Conservation (phyloP, 2,888 invertebrate species). For the Dorcus parallelipipedus region DNA sequence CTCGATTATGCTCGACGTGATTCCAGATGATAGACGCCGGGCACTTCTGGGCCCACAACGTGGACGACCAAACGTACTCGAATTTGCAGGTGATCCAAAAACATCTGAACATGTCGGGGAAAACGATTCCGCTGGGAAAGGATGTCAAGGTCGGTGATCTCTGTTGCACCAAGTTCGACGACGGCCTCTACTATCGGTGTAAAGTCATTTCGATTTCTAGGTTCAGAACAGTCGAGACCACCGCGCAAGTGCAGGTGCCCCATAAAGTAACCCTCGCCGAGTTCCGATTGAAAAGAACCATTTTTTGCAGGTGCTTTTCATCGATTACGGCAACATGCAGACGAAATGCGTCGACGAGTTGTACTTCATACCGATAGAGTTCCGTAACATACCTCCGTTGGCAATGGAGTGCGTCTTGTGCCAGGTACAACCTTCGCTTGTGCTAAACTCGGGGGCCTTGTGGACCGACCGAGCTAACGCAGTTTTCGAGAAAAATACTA, state of each 20-base stretch:
- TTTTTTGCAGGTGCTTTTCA: slow-evolving; percentile 61
- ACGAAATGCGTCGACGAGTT: slow-evolving; percentile 51
- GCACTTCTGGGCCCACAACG: slow-evolving; percentile 67
- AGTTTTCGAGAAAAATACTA: slow-evolving; percentile 47
- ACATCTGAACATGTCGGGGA: slow-evolving; percentile 41
- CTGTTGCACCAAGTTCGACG: slow-evolving; percentile 58
- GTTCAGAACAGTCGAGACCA: slow-evolving; percentile 39
- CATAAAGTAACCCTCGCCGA: slow-evolving; percentile 13
- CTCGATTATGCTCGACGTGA: slow-evolving; percentile 3
- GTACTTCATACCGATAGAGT: slow-evolving; percentile 42
- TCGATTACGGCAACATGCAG: slow-evolving; percentile 72
- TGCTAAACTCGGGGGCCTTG: slow-evolving; percentile 55
- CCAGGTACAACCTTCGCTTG: slow-evolving; percentile 65
- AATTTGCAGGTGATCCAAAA: slow-evolving; percentile 43
- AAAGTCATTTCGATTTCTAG: slow-evolving; percentile 48
- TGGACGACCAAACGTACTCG: slow-evolving; percentile 48
- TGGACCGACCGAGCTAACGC: slow-evolving; percentile 60
- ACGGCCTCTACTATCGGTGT: slow-evolving; percentile 57
- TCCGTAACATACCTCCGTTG: slow-evolving; percentile 53
- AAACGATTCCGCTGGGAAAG: slow-evolving; percentile 32
- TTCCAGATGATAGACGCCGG: slow-evolving; percentile 59
- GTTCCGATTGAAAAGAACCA: background rate
- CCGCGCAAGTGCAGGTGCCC: background rate
- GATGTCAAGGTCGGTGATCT: slow-evolving; percentile 51
- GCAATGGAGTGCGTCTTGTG: slow-evolving; percentile 71